Evolutionary conservation across 1,140 invertebrate genomes (phyloP).

Genomic region (Trissolcus basalis): DNA sequence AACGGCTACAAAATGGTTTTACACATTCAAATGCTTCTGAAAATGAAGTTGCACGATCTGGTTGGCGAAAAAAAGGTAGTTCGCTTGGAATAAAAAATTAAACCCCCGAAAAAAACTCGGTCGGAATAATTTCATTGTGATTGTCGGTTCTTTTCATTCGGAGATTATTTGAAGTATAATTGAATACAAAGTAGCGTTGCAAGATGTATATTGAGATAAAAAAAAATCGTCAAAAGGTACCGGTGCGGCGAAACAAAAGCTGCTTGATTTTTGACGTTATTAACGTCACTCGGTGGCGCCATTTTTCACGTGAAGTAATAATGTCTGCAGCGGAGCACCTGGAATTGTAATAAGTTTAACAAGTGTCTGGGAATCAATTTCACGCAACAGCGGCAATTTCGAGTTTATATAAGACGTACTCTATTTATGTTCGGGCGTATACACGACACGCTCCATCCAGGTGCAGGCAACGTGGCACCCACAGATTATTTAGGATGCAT

Average conservation of each 20-base stretch:
- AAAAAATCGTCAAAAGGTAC: conserved; percentile 8
- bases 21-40: too few relatives aligned
- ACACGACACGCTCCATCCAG: conserved; percentile 60
- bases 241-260: conserved; percentile 28
- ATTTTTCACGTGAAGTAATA: conserved; percentile 56
- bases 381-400: conserved; percentile 69
- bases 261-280: conserved; percentile 47
- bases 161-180: conserved; percentile 8
- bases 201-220: conserved; percentile 8
- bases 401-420: conserved; percentile 64
- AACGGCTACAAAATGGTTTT: not conserved
- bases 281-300: conserved; percentile 44
- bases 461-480: conserved; percentile 66
- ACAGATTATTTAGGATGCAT: conserved; percentile 73
- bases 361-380: conserved; percentile 66
- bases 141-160: not conserved
- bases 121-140: too few relatives aligned
- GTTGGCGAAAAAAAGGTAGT: too few relatives aligned
- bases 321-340: conserved; percentile 49
- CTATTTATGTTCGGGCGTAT: conserved; percentile 57
- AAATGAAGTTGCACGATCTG: too few relatives aligned
- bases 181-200: conserved; percentile 16
- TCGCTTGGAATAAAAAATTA: too few relatives aligned
- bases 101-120: too few relatives aligned
- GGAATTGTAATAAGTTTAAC: conserved; percentile 59